Percentiles rank a stretch among this genome's conserved stretches.
These are phyloP conservation scores for Hymenopus coronatus DNA, from an alignment of 2,888 invertebrate species.

Conservation along the genomic window DNA sequence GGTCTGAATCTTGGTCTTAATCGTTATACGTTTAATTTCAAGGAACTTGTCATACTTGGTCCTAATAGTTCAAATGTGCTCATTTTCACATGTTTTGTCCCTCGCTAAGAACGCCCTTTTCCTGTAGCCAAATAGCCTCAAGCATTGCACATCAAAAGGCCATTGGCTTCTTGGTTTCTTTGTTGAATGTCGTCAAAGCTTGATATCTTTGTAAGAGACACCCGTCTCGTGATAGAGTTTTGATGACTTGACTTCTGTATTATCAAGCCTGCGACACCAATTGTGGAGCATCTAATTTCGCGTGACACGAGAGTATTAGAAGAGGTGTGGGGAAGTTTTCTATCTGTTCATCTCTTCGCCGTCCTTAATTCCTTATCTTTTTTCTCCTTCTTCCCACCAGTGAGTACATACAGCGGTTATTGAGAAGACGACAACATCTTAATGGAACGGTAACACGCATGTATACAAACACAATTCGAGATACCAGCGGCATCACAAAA, in stretches of 20 bases:
- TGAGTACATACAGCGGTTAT: background rate
- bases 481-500: background rate
- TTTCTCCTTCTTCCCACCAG: background rate
- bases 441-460: slow-evolving; percentile 13
- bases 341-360: background rate
- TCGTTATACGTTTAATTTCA: no score
- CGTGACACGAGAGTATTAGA: background rate
- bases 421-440: slow-evolving; percentile 9
- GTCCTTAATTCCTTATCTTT: background rate
- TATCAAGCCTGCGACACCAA: background rate
- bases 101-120: background rate
- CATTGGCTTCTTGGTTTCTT: background rate
- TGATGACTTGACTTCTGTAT: background rate
- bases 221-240: background rate
- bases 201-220: background rate
- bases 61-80: background rate
- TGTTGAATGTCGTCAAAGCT: background rate
- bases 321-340: background rate
- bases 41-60: no score
- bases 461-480: slow-evolving; percentile 5
- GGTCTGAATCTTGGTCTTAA: no score
- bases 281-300: background rate
- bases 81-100: background rate
- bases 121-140: background rate
- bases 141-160: background rate